Evolutionary conservation across 2,888 invertebrate species (phyloP).

Genomic region (Notodonta ziczac): DNA sequence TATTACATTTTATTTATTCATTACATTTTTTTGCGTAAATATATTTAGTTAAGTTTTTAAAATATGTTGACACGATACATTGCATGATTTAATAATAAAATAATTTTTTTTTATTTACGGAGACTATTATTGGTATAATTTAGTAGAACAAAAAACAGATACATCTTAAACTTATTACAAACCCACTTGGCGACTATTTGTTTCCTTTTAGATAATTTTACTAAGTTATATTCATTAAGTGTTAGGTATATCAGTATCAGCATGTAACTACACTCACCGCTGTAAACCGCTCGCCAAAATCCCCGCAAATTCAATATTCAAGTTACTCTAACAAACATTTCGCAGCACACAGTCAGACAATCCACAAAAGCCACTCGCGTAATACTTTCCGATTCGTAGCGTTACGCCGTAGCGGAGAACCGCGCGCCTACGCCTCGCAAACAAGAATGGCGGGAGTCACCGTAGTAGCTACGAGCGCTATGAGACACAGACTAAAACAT

Average conservation of each 20-base stretch:
- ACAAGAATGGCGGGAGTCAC: constrained; percentile 60
- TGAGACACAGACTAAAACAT: constrained; percentile 31
- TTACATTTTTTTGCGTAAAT: no score
- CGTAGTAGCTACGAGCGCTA: constrained; percentile 10
- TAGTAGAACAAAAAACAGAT: no score
- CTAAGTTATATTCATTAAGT: no score
- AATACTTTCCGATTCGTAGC: constrained; percentile 50
- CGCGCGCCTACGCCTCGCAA: constrained; percentile 59
- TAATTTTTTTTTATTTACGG: no score
- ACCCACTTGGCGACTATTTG: no score
- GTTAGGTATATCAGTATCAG: neutral
- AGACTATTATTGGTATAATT: no score
- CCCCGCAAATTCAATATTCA: constrained; percentile 23
- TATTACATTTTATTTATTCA: no score
- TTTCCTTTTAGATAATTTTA: no score
- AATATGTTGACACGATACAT: no score
- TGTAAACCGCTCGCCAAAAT: constrained; percentile 8
- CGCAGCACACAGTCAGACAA: constrained; percentile 32
- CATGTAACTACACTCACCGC: constrained; percentile 22
- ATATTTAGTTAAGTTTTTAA: no score
- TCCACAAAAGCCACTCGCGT: constrained; percentile 48
- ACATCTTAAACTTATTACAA: no score
- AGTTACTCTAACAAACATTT: constrained; percentile 34
- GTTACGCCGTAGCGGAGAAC: constrained; percentile 63
- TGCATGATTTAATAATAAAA: no score